Base-by-base conservation (phyloP, 2,113 vertebrate species). In the Ancistrus triradiatus region DNA sequence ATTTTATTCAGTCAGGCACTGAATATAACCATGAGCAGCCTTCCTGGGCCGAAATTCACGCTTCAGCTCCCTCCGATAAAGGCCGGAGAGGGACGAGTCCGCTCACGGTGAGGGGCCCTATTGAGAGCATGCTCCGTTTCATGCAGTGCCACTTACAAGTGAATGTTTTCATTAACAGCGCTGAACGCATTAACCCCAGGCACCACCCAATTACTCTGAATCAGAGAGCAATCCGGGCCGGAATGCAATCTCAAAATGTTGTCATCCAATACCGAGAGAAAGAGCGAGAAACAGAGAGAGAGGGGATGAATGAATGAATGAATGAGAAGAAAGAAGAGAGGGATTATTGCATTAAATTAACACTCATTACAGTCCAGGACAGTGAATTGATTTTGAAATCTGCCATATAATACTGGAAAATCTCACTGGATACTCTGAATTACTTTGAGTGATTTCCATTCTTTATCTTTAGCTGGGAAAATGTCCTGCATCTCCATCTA, bases 91-190 rank as follows among this genome's bases (percentile, higher is more conserved):
- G 92, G 90, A 91, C 35, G 49, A 61, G 51, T 52, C 65, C 31
- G 58, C 71, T 60, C 66, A 58, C 63, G 17, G 50, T 91, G 90
- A 85, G 88, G 91, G 88, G 90, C 90, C 88, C 94, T 93, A 93
- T 91, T 94, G 92, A 97, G 93, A 95, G 89, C 86, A 86, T 84
- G 88, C 92, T 91, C 92, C 91, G 91, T 95, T 95, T 95, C 92
- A 94, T 95, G 94, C 92, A 91, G 91, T 92, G 90, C 91, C 87
- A 86, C 89, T 94, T 92, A 97, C 94, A 97, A 95, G 90, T 89
- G 90, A 91, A 95, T 92, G 93, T 96, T 97, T 97, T 95, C 94
- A 97, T 98, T 98, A 97, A 97, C 91, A 90, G 95, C 91, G 94
- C 91, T 92, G 91, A 93, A 93, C 91, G 91, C 94, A 98, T 98